These are phyloP conservation scores for Drosophila lacteicornis DNA, from an alignment of 1,140 invertebrate species.

Conservation along the genomic window DNA sequence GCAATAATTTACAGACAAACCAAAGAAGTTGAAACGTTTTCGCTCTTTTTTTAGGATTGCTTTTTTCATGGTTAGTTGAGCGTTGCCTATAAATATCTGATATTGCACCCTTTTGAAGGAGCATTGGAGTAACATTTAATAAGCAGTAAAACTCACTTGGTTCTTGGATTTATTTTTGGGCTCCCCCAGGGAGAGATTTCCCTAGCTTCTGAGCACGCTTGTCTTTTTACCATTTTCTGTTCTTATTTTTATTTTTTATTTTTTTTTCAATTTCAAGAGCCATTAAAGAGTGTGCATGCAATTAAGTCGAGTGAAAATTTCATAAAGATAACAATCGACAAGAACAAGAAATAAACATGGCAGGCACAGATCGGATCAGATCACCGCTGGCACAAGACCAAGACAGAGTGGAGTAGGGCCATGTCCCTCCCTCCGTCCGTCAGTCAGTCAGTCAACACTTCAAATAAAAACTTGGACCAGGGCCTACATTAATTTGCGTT, in stretches of 20 bases:
- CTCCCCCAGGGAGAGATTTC: slow-evolving; percentile 33
- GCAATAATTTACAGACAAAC: slow-evolving; percentile 66
- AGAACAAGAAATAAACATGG: slow-evolving; percentile 81
- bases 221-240: slow-evolving; percentile 1
- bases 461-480: slow-evolving; percentile 68
- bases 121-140: slow-evolving; percentile 58
- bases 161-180: slow-evolving; percentile 40
- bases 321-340: slow-evolving; percentile 83
- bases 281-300: slow-evolving; percentile 81
- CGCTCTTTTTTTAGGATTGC: slow-evolving; percentile 5
- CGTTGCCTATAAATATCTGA: slow-evolving; percentile 44
- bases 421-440: slow-evolving; percentile 40
- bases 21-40: slow-evolving; percentile 15
- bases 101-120: slow-evolving; percentile 1
- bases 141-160: slow-evolving; percentile 64
- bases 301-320: slow-evolving; percentile 83
- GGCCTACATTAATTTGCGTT: slow-evolving; percentile 81
- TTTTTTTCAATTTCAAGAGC: slow-evolving; percentile 77
- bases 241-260: background rate
- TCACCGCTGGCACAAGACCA: slow-evolving; percentile 31
- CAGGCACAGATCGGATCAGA: slow-evolving; percentile 49
- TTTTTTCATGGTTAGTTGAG: slow-evolving; percentile 25
- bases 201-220: background rate
- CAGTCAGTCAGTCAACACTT: slow-evolving; percentile 74
- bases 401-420: slow-evolving; percentile 22